A percentile compares a stretch with the other conserved stretches of the same genome.
Evolutionary conservation across 2,113 vertebrate species (phyloP).

Genomic region (Laticauda laticaudata): DNA sequence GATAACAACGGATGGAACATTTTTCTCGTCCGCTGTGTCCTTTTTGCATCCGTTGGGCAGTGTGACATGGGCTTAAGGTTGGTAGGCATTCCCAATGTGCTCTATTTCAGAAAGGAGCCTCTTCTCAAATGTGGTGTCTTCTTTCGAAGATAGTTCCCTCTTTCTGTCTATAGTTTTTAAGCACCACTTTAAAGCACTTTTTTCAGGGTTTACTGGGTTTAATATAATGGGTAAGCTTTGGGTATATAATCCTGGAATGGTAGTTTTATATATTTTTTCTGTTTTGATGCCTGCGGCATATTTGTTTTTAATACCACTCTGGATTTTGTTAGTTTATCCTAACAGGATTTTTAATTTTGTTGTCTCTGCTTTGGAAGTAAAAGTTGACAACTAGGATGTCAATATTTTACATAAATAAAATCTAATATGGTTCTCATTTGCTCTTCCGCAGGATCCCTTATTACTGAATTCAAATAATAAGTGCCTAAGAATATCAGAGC

Average conservation of each 20-base stretch:
- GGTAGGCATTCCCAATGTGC: background rate
- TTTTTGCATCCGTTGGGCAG: no score
- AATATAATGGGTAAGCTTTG: no score
- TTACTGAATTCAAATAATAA: background rate
- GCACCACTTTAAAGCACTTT: no score
- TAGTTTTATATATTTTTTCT: no score
- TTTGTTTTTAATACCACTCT: background rate
- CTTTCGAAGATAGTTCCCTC: no score
- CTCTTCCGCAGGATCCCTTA: background rate
- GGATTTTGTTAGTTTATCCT: background rate
- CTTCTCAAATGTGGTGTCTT: background rate
- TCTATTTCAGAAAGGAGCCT: no score
- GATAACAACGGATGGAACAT: no score
- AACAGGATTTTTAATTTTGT: background rate
- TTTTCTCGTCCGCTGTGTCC: no score
- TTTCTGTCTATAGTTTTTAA: background rate
- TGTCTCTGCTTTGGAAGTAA: background rate
- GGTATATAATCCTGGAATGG: no score
- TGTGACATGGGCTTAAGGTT: no score
- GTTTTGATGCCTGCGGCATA: background rate
- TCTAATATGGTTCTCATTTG: background rate
- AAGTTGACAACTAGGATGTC: background rate
- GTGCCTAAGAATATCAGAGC: background rate
- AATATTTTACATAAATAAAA: constrained; percentile 3
- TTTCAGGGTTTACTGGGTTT: no score